Evolutionary conservation across 2,797 vertebrate genomes (phyloP).

Genomic region (Urophycis tenuis): DNA sequence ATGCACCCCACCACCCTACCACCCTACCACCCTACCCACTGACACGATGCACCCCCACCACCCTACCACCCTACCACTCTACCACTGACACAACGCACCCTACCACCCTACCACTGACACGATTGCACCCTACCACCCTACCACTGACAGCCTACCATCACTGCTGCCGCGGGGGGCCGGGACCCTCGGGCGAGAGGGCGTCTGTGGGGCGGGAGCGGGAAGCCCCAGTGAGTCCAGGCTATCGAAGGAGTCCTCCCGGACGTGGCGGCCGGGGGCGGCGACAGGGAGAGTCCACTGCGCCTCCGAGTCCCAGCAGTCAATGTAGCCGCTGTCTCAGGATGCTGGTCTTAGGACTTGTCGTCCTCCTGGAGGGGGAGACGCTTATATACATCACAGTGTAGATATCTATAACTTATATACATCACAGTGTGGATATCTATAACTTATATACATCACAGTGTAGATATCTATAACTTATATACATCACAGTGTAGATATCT

Average conservation of each 20-base stretch:
- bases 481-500: not conserved
- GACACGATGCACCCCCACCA: no score
- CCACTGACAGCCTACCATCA: conserved; percentile 91
- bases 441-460: not conserved
- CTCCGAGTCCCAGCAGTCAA: conserved; percentile 97
- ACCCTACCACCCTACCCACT: no score
- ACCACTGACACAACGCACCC: no score
- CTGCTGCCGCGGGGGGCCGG: conserved; percentile 87
- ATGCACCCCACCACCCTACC: no score
- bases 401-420: not conserved
- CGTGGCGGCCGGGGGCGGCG: conserved; percentile 82
- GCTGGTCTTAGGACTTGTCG: conserved; percentile 83
- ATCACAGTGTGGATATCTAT: not conserved
- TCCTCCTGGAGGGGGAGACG: conserved; percentile 72
- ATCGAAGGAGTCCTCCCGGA: conserved; percentile 96
- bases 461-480: not conserved
- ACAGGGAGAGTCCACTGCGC: conserved; percentile 93
- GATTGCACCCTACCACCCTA: no score
- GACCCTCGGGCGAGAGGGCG: conserved; percentile 94
- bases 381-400: no score
- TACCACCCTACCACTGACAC: no score
- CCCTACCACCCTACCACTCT: no score
- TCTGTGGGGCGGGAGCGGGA: conserved; percentile 92
- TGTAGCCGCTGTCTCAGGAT: conserved; percentile 96
- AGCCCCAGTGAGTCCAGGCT: conserved; percentile 97